Base-by-base conservation (phyloP, 2,113 vertebrate species). In the Odocoileus hemionus region DNA sequence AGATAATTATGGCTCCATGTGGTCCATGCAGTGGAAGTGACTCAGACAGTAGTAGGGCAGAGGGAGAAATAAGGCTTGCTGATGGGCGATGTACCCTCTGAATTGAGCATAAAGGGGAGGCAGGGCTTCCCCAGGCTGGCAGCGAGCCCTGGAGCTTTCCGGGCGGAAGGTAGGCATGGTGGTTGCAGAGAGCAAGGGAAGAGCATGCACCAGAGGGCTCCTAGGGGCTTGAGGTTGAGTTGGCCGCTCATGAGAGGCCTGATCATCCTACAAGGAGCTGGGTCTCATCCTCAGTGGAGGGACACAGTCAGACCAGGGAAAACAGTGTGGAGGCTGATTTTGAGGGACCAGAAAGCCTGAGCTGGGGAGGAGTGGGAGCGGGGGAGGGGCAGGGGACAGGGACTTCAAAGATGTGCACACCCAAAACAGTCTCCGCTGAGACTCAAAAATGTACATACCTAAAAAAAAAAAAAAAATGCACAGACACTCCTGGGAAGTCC, bases 31-130 rank as follows among this genome's bases (percentile, higher is more conserved):
- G 28, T 57, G 74, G 33, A 54, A 86, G 58, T 45, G 45, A 45
- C n/a, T 45, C 0, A 0, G 52, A 76, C 36, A 28, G 30, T 6
- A 15, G n/a, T 10, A 15, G 39, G 30, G 30, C 9, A 13, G 60
- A n/a, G 33, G 54, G 43, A 90, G 82, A 61, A 21, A 16, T 1
- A 9, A 50, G 57, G 25, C 19, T 60, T 57, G 47, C 6, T 57
- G 28, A 36, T 52, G 45, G 58, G 50, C 47, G 64, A 57, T 14
- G 50, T 1, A 5, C 80, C 36, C 60, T 89, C 58, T 52, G 60
- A 36, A 7, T 25, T 26, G 36, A 90, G 23, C 0, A 1, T 9
- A 64, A 54, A 85, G 74, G 91, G 47, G 11, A 47, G 58, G 70
- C 55, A 47, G n/a, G 8, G 21, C 19, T 16, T 55, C 45, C 23